Evolutionary conservation across 2,888 invertebrate genomes (phyloP).

Genomic region (Himalopsyche kuldschensis): DNA sequence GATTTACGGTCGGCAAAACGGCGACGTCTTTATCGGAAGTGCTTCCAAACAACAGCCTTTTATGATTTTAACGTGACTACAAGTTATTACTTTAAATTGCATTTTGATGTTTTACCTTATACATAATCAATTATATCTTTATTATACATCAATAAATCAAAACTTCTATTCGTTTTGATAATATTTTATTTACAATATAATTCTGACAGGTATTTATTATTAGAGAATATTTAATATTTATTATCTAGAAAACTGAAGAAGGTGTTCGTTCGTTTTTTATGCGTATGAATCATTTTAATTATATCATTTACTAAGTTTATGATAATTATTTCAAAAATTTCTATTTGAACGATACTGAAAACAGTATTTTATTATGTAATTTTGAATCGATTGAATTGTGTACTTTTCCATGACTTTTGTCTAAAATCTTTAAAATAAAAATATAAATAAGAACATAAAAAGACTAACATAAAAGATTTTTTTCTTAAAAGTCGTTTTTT

Average conservation of each 20-base stretch:
- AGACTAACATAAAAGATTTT: no score
- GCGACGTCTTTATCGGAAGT: constrained; percentile 23
- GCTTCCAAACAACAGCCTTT: constrained; percentile 3
- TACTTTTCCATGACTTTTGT: no score
- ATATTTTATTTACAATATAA: background rate
- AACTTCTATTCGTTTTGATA: background rate
- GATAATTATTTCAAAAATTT: no score
- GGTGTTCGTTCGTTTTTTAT: no score
- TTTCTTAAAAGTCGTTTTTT: no score
- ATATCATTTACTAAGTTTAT: no score
- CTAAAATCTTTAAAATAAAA: no score
- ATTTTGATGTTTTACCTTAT: constrained; percentile 20
- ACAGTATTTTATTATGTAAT: no score
- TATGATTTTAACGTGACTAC: constrained; percentile 18
- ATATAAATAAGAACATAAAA: no score
- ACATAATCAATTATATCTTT: background rate
- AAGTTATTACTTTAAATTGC: constrained; percentile 23
- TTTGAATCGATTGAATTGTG: no score
- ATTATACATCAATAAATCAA: background rate
- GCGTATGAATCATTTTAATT: no score
- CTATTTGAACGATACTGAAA: no score
- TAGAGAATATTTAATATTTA: background rate
- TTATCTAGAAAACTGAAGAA: background rate
- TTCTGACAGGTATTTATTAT: background rate
- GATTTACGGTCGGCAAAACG: constrained; percentile 6